These are phyloP conservation scores for Venustaconcha ellipsiformis DNA, from an alignment of 1,140 invertebrate genomes.

Conservation along the genomic window DNA sequence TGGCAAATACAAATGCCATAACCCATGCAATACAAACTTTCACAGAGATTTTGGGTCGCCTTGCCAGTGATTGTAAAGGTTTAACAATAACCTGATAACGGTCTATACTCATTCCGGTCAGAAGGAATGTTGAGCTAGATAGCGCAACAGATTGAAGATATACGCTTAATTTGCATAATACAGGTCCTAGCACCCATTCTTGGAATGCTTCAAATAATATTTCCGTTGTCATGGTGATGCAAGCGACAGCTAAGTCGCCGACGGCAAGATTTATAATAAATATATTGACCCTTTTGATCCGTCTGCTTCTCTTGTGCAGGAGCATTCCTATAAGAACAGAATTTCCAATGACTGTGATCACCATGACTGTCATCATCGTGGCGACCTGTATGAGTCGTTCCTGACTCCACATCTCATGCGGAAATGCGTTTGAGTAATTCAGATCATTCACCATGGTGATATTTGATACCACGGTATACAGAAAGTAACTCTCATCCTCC, in stretches of 20 bases:
- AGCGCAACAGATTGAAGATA: conserved; percentile 70
- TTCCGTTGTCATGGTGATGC: conserved; percentile 71
- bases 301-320: conserved; percentile 49
- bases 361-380: conserved; percentile 65
- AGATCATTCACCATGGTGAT: background rate
- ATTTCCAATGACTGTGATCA: conserved; percentile 61
- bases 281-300: conserved; percentile 61
- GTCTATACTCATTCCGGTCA: conserved; percentile 70
- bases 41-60: conserved; percentile 51
- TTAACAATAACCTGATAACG: conserved; percentile 66
- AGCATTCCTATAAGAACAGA: conserved; percentile 53
- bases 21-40: conserved; percentile 69
- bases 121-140: conserved; percentile 69
- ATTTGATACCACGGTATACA: background rate
- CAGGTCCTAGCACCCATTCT: conserved; percentile 69
- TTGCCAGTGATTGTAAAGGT: conserved; percentile 59
- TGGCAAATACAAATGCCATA: conserved; percentile 67
- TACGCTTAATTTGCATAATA: conserved; percentile 68
- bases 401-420: conserved; percentile 51
- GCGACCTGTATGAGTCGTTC: conserved; percentile 62
- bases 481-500: background rate
- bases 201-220: conserved; percentile 69
- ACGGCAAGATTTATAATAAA: conserved; percentile 69
- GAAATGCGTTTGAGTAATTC: background rate
- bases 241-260: conserved; percentile 69